Base-by-base conservation (phyloP, 2,888 invertebrate species). In the Volucella inflata region DNA sequence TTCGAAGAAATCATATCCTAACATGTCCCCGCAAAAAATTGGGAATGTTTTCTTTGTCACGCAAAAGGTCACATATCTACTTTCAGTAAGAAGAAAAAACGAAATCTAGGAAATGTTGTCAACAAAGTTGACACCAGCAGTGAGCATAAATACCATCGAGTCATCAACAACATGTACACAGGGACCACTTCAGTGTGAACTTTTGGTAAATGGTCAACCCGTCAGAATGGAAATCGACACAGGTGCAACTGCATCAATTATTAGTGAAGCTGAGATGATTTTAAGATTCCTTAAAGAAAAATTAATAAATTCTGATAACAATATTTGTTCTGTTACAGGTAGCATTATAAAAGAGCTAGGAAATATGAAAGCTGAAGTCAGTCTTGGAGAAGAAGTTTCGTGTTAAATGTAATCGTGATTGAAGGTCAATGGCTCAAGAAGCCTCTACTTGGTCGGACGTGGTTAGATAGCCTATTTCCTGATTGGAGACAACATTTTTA, bases 381-480 rank as follows among this genome's bases (percentile, higher is more conserved):
- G 21, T 21, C 21, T 2, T 21, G 21, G 21, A 21, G 2, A 21
- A 21, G 21, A 21, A 21, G 21, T 21, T 21, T 21, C 21, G 21
- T 21, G 2, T 21, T 21, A 2, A 21, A 21, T 2, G 2, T 21
- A 21, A 21, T 21, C 21, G 21, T 21, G 21, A 21, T 21, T 21
- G 21, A 21, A 21, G 2, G 21, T 21, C 21, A 21, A 14, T 42
- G 40, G 59, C 59, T 42, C 3, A 59, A 59, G 17, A 17, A 17
- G 17, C 62, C 62, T 11, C 40, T 72, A 14, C 36, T 72, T 51
- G 72, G 72, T n/a, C 59, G 72, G 3, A 38, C 50, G 11, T 70
- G 70, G 70, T 46, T 70, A 14, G 70, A 70, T 70, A 11, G 14
- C 38, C 50, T 71, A 12, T 71, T 59, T 38, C 59, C 38, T 14